Conservation (phyloP, 2,797 vertebrate genomes). For the Lacerta bilineata region DNA sequence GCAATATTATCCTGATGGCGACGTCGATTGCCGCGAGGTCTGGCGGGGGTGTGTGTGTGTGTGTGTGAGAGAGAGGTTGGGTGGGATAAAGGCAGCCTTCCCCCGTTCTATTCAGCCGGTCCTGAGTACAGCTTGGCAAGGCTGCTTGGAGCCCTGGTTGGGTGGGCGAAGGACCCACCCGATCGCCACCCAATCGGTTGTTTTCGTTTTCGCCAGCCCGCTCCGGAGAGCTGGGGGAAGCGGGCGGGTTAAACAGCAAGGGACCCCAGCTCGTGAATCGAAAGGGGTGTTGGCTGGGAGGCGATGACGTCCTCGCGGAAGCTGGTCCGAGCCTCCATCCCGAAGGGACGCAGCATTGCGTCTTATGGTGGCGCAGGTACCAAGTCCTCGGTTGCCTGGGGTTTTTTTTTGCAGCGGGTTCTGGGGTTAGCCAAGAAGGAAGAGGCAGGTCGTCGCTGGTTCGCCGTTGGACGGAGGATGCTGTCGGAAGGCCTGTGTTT, state of each 20-base stretch:
- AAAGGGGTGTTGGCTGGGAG: not conserved
- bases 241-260: too few relatives aligned
- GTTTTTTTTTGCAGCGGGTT: not conserved
- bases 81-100: not conserved
- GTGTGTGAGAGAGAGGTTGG: not conserved
- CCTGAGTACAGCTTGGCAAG: not conserved
- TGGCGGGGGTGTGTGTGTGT: not conserved
- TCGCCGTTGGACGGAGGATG: too few relatives aligned
- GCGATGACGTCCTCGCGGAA: not conserved
- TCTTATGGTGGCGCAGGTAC: too few relatives aligned
- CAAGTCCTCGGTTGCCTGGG: too few relatives aligned
- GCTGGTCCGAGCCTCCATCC: not conserved
- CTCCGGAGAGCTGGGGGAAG: not conserved
- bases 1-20: not conserved
- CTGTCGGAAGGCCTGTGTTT: not conserved
- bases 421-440: not conserved
- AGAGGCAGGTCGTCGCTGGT: rapidly evolving
- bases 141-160: not conserved
- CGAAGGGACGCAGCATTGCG: too few relatives aligned
- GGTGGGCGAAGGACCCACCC: not conserved
- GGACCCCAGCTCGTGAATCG: not conserved
- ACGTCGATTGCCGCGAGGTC: not conserved
- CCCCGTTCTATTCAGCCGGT: not conserved
- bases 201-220: too few relatives aligned
- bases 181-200: not conserved